A percentile compares a stretch with the other conserved stretches of the same genome.
phyloP scores from a whole-genome alignment of 2,888 invertebrate genomes.

The Allygus modestus region DNA sequence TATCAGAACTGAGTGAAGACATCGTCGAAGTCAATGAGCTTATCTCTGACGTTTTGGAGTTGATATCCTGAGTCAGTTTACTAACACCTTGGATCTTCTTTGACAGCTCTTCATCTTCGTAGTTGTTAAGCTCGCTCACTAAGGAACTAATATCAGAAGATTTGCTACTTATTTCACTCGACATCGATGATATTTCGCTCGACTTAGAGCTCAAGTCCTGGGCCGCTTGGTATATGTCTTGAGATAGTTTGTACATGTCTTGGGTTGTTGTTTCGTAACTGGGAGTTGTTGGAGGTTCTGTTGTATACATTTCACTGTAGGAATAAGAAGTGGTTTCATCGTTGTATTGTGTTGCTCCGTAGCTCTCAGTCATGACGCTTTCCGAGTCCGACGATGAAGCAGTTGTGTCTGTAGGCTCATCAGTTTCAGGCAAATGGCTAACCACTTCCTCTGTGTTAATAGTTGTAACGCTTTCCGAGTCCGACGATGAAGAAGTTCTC shows the following conservation, averaged over 20 bases:
- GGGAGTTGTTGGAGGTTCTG: not conserved
- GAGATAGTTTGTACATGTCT: slow-evolving; percentile 52
- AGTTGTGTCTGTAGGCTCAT: not conserved
- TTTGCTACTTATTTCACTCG: slow-evolving; percentile 43
- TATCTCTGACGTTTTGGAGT: slow-evolving; percentile 45
- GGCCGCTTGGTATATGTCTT: slow-evolving; percentile 33
- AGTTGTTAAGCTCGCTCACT: slow-evolving; percentile 37
- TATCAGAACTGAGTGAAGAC: slow-evolving; percentile 45
- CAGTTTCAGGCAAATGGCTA: no score
- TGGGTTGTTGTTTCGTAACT: slow-evolving; percentile 37
- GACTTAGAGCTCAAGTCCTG: slow-evolving; percentile 50
- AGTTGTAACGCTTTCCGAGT: not conserved
- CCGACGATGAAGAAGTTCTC: not conserved
- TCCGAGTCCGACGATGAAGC: not conserved
- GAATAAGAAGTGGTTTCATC: not conserved
- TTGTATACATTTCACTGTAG: slow-evolving; percentile 2
- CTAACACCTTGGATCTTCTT: slow-evolving; percentile 41
- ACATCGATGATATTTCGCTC: slow-evolving; percentile 48
- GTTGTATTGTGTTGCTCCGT: not conserved
- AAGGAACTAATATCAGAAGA: slow-evolving; percentile 41
- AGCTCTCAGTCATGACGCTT: not conserved
- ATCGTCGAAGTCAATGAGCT: slow-evolving; percentile 32
- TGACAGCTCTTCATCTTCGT: slow-evolving; percentile 51
- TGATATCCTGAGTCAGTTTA: slow-evolving; percentile 52
- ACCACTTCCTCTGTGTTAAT: no score